Base-by-base conservation (phyloP, 2,888 invertebrate species). In the Eudemis profundana region DNA sequence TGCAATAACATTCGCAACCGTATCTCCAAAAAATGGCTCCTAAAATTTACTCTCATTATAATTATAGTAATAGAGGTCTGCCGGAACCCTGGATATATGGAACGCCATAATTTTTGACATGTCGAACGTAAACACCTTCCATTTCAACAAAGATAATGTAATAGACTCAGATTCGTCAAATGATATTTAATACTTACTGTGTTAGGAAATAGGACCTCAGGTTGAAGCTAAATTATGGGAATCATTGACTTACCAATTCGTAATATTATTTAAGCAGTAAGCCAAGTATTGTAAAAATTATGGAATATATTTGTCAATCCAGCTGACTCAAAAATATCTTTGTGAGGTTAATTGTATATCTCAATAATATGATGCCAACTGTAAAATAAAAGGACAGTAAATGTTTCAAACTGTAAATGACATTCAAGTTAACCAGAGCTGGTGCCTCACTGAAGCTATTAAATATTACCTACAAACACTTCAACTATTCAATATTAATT, bases 61-160 rank as follows among this genome's bases (percentile, higher is more conserved):
- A 89, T 88, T 78, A 86, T 86, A 82, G 84, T 53, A 51, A 65
- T 65, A 59, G 82, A 82, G 83, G 82, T 79, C 77, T 64, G 70
- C 70, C 70, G 70, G 76, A 72, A 78, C 73, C 78, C 81, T 78
- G 77, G 82, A 84, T 85, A 85, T 81, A 82, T 84, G 80, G 78
- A 78, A 78, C 78, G 77, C 82, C 78, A 85, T 85, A 83, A 82
- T 86, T 86, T 87, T 82, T 88, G 86, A 86, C 86, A 82, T 85
- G 80, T 83, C 79, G 73, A 83, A 82, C 82, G 78, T 84, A 89
- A 89, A 85, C 86, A 88, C 84, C 81, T 85, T 83, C 78, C 81
- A 77, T 81, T 82, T 78, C 73, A 64, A n/a, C 79, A 82, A 68
- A 84, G 83, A 86, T 36, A 46, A 50, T 14, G 33, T 7, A 49